Evolutionary conservation across 2,113 vertebrate genomes (phyloP), one percentile per base, ranked within the genome.

Genomic region (Emydura subglobosa): DNA sequence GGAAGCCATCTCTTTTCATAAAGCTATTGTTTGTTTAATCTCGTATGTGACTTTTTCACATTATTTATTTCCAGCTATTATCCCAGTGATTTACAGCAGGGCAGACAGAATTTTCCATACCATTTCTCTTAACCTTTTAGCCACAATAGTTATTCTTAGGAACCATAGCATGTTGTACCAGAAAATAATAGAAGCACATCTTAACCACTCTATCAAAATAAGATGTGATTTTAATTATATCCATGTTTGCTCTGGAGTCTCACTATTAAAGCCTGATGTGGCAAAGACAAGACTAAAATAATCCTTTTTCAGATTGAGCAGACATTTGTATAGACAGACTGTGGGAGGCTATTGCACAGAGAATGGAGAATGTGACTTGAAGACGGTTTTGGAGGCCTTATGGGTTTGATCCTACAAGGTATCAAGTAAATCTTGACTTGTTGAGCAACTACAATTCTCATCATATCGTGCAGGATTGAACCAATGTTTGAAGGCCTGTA

Each of bases 101-200:
- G 11, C 10, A 31, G 39, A 84, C 13, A 84, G 85, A 91, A 68
- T 88, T 95, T 96, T 85, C 44, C 13, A 44, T 76, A 42, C 59
- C 21, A 87, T 74, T 91, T 85, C 50, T 22, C 74, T 82, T 83
- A 95, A 79, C 68, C 78, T 95, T 95, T 91, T 91, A 54, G 76
- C 87, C 25, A 59, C 31, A 68, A 8, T 19, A 88, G 31, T 92
- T 88, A 80, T 61, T 34, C 59, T 92, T 51, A 79, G 83, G 21
- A 88, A 31, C 65, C 72, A 72, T 83, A 59, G 47, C 19, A 22
- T 94, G 47, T 88, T 82, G 22, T 74, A 93, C 34, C 11, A 91
- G 27, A 92, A 29, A 34, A 27, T 92, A 29, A 89, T 82, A 57
- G 7, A 86, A 92, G 29, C 82, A 90, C 25, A 55, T 55, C 87